Evolutionary conservation across 92 coral and sea anemone species (phyloP).

Genomic region (Epizoanthus fatuus): DNA sequence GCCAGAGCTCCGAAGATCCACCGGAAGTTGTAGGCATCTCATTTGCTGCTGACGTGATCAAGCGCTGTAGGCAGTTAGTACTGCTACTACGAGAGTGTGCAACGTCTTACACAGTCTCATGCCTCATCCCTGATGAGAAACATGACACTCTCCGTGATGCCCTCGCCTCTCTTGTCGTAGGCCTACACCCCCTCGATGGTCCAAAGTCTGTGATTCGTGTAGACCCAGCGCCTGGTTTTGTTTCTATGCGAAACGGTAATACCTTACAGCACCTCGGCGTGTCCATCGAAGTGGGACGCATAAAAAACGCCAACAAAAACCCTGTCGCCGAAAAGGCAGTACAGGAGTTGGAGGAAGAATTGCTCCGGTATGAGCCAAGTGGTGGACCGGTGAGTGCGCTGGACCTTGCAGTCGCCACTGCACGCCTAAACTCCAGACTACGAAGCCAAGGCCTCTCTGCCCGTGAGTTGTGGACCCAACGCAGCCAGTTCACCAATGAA

Average conservation of each 20-base stretch:
- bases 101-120: too few species aligned
- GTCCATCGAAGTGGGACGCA: slow-evolving; percentile 12
- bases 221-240: slow-evolving; percentile 26
- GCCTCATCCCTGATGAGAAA: too few species aligned
- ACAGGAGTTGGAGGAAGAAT: slow-evolving; percentile 22
- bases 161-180: too few species aligned
- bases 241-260: not conserved
- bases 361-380: slow-evolving; percentile 22
- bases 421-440: slow-evolving; percentile 16
- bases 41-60: too few species aligned
- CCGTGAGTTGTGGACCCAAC: slow-evolving; percentile 6
- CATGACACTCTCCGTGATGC: too few species aligned
- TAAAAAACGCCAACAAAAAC: not conserved
- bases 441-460: slow-evolving; percentile 22
- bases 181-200: not conserved
- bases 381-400: not conserved
- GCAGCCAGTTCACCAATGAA: slow-evolving; percentile 28
- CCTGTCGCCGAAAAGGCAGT: too few species aligned
- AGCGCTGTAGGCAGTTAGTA: too few species aligned
- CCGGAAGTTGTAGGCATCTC: too few species aligned
- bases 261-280: slow-evolving; percentile 3
- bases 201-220: not conserved
- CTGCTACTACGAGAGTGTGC: too few species aligned
- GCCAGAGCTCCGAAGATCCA: too few species aligned
- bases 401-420: not conserved